Percentiles rank a stretch among this genome's conserved stretches.
Conservation (phyloP, 1,140 invertebrate species). For the Drosophila sp. region DNA sequence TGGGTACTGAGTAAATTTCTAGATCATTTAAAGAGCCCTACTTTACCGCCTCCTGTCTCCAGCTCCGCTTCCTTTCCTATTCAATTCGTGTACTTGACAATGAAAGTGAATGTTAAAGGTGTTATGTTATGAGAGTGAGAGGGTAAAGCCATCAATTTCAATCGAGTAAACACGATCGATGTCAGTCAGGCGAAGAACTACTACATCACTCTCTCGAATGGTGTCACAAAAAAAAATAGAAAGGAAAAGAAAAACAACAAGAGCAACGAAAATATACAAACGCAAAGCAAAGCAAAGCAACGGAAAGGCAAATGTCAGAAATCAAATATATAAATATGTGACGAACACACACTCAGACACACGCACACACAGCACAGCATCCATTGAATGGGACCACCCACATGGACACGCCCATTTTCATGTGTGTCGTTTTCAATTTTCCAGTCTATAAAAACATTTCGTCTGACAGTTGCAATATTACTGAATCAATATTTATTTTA, state of each 20-base stretch:
- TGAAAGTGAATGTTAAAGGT: background rate
- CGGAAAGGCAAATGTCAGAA: constrained; percentile 17
- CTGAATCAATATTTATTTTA: constrained; percentile 49
- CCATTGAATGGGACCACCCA: background rate
- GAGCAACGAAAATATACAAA: constrained; percentile 1
- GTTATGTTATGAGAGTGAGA: background rate
- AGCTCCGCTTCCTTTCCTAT: background rate
- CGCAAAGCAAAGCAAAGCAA: constrained; percentile 6
- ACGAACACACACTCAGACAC: background rate
- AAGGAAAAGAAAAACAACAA: background rate
- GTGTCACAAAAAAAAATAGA: background rate
- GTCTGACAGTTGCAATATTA: constrained; percentile 12
- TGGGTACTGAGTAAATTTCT: no score
- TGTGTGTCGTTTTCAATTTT: constrained; percentile 7
- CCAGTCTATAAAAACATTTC: constrained; percentile 3
- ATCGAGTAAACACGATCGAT: background rate
- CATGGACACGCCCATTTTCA: constrained; percentile 22
- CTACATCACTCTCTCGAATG: background rate
- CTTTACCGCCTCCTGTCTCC: background rate
- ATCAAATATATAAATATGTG: constrained; percentile 42
- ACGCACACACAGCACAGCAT: constrained; percentile 10
- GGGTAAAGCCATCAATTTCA: background rate
- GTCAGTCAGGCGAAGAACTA: constrained; percentile 1
- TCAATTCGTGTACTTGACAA: background rate
- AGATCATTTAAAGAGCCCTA: background rate